Evolutionary conservation across 1,140 invertebrate species (phyloP).

Genomic region (Ostrea edulis): DNA sequence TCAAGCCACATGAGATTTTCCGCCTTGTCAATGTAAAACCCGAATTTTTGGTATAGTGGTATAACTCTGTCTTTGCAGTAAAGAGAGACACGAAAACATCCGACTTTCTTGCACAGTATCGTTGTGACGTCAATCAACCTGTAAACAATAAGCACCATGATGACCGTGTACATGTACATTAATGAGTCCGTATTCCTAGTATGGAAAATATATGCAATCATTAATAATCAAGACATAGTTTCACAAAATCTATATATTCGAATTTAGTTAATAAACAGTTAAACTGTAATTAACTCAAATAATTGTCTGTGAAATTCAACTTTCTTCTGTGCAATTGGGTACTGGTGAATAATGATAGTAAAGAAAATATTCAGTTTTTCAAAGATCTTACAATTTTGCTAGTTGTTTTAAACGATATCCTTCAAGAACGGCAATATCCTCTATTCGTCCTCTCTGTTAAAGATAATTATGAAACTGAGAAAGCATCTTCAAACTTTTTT

Average conservation of each 20-base stretch:
- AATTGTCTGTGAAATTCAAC: neutral
- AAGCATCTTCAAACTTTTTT: no score
- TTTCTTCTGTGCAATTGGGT: neutral
- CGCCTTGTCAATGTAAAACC: conserved; percentile 19
- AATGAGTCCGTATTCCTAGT: no score
- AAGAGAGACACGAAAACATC: conserved; percentile 34
- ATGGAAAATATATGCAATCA: no score
- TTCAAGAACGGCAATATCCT: conserved; percentile 22
- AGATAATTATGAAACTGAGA: neutral
- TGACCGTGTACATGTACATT: no score
- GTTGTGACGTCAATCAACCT: conserved; percentile 41
- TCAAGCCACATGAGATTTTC: conserved; percentile 43
- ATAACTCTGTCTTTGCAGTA: conserved; percentile 4
- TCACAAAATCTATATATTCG: no score
- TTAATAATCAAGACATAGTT: no score
- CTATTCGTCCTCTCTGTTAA: conserved; percentile 21
- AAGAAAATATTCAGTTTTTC: neutral
- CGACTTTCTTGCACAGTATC: neutral
- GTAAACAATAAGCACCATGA: no score
- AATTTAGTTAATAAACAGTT: neutral
- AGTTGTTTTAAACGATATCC: neutral
- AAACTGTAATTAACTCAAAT: neutral
- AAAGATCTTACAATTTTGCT: conserved; percentile 24
- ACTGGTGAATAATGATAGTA: neutral
- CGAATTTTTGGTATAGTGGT: conserved; percentile 8